A percentile compares a stretch with the other conserved stretches of the same genome.
Conservation (phyloP, 2,888 invertebrate genomes). For the Cheilosia variabilis region DNA sequence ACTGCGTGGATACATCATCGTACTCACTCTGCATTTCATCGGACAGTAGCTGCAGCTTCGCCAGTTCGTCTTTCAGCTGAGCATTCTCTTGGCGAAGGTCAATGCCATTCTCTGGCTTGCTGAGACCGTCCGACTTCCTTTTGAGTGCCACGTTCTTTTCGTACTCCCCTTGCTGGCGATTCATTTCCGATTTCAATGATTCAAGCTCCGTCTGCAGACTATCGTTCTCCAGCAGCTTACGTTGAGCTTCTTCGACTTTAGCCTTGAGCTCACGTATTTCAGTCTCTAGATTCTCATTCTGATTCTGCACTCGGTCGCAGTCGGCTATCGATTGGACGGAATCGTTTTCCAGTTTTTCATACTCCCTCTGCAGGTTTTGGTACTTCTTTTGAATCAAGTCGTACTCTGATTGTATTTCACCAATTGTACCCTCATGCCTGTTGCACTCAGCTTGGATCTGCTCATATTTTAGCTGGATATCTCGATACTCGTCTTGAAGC, state of each 20-base stretch:
- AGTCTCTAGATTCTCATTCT: slow-evolving; percentile 78
- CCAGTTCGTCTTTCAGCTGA: slow-evolving; percentile 76
- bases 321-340: slow-evolving; percentile 76
- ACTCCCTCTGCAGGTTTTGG: slow-evolving; percentile 77
- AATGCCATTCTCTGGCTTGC: slow-evolving; percentile 23
- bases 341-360: slow-evolving; percentile 76
- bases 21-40: slow-evolving; percentile 84
- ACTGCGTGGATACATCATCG: slow-evolving; percentile 85
- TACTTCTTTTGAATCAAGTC: slow-evolving; percentile 78
- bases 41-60: slow-evolving; percentile 79
- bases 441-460: slow-evolving; percentile 77
- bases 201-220: slow-evolving; percentile 58
- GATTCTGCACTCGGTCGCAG: slow-evolving; percentile 77
- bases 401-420: slow-evolving; percentile 78
- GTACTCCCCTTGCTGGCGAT: slow-evolving; percentile 41
- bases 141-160: slow-evolving; percentile 16
- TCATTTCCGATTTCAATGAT: slow-evolving; percentile 47
- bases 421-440: slow-evolving; percentile 76
- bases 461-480: slow-evolving; percentile 78
- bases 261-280: slow-evolving; percentile 78
- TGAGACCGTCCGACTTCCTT: slow-evolving; percentile 15
- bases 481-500: slow-evolving; percentile 76
- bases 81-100: slow-evolving; percentile 74
- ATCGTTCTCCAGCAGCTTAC: slow-evolving; percentile 75
- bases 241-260: slow-evolving; percentile 78